phyloP scores from a whole-genome alignment of 23 tunicate genomes.

The Oikopleura albicans region DNA sequence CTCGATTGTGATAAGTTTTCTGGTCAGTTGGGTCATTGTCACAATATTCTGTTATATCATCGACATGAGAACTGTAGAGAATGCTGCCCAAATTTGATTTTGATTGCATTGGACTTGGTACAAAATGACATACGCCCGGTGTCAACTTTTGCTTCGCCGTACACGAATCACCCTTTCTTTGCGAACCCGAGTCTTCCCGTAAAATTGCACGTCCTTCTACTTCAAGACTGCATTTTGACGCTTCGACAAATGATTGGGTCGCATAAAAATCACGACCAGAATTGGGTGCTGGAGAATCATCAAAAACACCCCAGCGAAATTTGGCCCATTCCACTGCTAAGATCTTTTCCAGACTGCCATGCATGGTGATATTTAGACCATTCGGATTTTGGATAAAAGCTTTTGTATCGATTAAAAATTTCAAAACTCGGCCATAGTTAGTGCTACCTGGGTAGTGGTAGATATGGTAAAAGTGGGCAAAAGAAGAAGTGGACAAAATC shows the following conservation, averaged over 20 bases:
- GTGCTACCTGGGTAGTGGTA: too few species aligned
- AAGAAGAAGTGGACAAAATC: too few species aligned
- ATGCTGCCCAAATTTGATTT: background rate
- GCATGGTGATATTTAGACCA: slow-evolving; percentile 15
- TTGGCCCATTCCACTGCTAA: slow-evolving; percentile 66
- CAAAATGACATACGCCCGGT: background rate
- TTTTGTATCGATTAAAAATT: too few species aligned
- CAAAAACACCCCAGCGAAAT: slow-evolving; percentile 76
- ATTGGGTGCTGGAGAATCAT: slow-evolving; percentile 32
- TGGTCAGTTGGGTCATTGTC: background rate
- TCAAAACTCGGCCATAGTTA: too few species aligned
- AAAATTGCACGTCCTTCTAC: background rate
- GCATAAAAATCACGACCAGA: slow-evolving; percentile 31
- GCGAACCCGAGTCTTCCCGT: background rate
- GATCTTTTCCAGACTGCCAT: slow-evolving; percentile 25
- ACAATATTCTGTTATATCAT: slow-evolving; percentile 1
- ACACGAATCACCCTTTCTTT: background rate
- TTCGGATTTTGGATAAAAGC: slow-evolving; percentile 38
- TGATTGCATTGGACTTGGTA: background rate
- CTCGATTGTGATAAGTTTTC: background rate
- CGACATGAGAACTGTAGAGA: background rate
- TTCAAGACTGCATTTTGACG: background rate
- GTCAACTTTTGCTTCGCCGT: background rate
- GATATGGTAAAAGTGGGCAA: too few species aligned
- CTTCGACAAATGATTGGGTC: slow-evolving; percentile 20